Percentiles rank a stretch among this genome's conserved stretches.
Conservation (phyloP, 1,140 invertebrate genomes). For the Papilio polyxenes region DNA sequence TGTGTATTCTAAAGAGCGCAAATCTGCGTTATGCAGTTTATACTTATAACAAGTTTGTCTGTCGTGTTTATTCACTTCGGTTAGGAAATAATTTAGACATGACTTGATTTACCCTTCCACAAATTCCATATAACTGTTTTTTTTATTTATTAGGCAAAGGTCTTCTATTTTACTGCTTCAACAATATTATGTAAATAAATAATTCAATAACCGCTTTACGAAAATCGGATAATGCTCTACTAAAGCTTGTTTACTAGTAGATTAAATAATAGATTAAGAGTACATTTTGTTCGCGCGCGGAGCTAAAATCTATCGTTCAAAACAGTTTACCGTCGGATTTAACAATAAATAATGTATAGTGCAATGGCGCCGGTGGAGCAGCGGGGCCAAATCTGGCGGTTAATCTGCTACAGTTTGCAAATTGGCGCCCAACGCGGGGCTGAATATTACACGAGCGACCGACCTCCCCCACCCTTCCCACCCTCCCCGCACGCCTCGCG, state of each 20-base stretch:
- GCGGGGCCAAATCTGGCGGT: slow-evolving; percentile 40
- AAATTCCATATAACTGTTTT: neutral
- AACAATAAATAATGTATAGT: slow-evolving; percentile 48
- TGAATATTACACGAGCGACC: slow-evolving; percentile 53
- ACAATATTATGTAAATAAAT: neutral
- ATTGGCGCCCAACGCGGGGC: slow-evolving; percentile 50
- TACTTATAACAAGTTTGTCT: neutral
- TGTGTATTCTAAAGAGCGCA: neutral
- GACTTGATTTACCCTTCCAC: neutral
- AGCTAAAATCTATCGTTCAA: slow-evolving; percentile 20
- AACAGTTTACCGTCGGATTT: slow-evolving; percentile 39
- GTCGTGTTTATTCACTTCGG: neutral
- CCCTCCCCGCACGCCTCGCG: neutral
- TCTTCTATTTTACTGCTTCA: too few relatives aligned
- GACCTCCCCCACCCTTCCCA: neutral
- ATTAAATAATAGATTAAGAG: slow-evolving; percentile 16
- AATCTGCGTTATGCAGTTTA: slow-evolving; percentile 8
- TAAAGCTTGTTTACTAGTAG: neutral
- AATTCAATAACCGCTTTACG: neutral
- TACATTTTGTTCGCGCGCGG: neutral
- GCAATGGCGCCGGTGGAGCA: slow-evolving; percentile 31
- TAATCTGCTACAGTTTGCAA: slow-evolving; percentile 56
- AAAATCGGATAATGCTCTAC: neutral
- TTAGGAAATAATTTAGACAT: too few relatives aligned
- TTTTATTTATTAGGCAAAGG: too few relatives aligned